Evolutionary conservation across 1,140 invertebrate species (phyloP).

Genomic region (Elymnias hypermnestra): DNA sequence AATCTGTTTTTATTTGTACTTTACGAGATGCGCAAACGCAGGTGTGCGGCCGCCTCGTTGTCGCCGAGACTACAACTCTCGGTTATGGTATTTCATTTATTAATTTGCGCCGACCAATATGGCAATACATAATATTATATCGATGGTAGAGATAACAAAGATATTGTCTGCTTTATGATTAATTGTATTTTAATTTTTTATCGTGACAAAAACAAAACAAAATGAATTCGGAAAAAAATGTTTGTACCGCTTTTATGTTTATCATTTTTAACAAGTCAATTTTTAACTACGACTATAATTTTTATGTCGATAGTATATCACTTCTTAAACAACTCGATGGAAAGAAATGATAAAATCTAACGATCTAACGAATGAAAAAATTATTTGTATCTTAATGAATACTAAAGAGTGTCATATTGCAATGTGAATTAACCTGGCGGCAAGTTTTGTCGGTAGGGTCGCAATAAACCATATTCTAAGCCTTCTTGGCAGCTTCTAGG

Average conservation of each 20-base stretch:
- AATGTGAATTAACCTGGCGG: too few species aligned
- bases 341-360: too few species aligned
- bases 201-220: not conserved
- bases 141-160: conserved; percentile 31
- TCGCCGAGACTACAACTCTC: conserved; percentile 66
- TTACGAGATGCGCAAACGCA: conserved; percentile 59
- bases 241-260: not conserved
- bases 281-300: too few species aligned
- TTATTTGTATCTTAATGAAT: too few species aligned
- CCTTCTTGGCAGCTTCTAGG: too few species aligned
- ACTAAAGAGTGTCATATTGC: too few species aligned
- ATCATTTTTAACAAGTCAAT: not conserved
- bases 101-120: conserved; percentile 65
- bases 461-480: too few species aligned
- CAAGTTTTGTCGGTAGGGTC: too few species aligned
- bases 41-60: conserved; percentile 68
- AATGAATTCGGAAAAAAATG: not conserved
- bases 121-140: conserved; percentile 38
- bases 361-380: too few species aligned
- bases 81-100: conserved; percentile 71
- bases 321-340: too few species aligned
- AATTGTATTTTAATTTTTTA: not conserved
- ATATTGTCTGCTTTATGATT: not conserved
- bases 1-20: conserved; percentile 24
- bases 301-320: too few species aligned